Evolutionary conservation across 2,113 vertebrate genomes (phyloP).

Genomic region (Butorides virescens): DNA sequence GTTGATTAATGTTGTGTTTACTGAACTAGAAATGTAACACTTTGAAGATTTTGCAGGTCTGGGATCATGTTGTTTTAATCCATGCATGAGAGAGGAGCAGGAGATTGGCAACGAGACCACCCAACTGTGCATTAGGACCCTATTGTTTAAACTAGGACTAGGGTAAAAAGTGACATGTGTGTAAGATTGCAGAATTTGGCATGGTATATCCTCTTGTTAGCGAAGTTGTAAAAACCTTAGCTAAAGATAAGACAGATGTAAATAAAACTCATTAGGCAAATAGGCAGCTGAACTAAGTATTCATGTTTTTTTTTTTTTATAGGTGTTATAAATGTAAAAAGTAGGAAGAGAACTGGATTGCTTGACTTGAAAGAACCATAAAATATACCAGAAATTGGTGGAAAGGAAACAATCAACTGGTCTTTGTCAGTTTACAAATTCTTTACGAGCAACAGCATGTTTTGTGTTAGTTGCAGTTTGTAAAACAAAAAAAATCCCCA

Average conservation of each 20-base stretch:
- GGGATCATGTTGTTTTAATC: background rate
- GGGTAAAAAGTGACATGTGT: background rate
- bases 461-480: background rate
- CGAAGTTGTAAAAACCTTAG: background rate
- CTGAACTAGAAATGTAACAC: background rate
- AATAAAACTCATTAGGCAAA: background rate
- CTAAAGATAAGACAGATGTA: background rate
- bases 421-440: background rate
- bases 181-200: background rate
- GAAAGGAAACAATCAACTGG: background rate
- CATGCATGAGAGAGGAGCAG: background rate
- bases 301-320: background rate
- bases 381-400: background rate
- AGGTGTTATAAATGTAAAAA: background rate
- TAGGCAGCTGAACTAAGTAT: background rate
- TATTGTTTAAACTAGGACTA: background rate
- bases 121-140: background rate
- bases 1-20: background rate
- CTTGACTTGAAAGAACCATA: background rate
- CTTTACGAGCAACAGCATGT: background rate
- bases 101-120: background rate
- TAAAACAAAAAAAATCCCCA: background rate
- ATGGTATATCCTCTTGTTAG: background rate
- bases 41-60: background rate
- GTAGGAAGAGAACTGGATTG: background rate